Conservation (phyloP, 2,888 invertebrate genomes). For the Rhyacophila evoluta region DNA sequence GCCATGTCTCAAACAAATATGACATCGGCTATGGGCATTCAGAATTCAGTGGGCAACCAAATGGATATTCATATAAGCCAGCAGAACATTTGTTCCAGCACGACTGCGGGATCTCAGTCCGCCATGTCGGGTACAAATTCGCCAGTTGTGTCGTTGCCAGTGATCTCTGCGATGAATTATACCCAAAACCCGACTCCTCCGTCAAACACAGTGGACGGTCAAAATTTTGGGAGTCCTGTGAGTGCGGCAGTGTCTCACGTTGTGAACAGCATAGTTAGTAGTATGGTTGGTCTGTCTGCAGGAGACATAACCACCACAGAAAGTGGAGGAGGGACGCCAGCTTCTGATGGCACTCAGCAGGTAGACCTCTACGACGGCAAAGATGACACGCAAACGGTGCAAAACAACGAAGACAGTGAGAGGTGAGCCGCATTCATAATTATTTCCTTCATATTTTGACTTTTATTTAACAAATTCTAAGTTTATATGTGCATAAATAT, state of each 20-base stretch:
- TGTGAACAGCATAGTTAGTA: conserved; percentile 66
- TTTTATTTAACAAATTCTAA: no score
- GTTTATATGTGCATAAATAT: no score
- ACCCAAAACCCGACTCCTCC: conserved; percentile 55
- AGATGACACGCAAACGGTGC: conserved; percentile 63
- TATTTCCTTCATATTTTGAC: no score
- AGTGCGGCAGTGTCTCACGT: conserved; percentile 68
- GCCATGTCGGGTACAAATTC: conserved; percentile 68
- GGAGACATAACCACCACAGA: conserved; percentile 55
- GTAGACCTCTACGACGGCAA: conserved; percentile 66
- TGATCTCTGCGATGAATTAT: conserved; percentile 61
- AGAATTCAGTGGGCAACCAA: conserved; percentile 58
- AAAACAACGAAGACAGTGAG: conserved; percentile 68
- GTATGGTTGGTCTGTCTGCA: conserved; percentile 62
- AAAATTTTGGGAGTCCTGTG: conserved; percentile 69
- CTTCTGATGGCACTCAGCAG: conserved; percentile 62
- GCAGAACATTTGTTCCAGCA: conserved; percentile 52
- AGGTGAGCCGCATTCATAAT: conserved; percentile 60
- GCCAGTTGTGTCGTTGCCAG: conserved; percentile 68
- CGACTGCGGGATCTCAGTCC: conserved; percentile 56
- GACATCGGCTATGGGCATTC: conserved; percentile 56
- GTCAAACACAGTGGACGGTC: conserved; percentile 62
- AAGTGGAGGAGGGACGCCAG: conserved; percentile 64
- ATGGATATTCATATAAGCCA: conserved; percentile 58
- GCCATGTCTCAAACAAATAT: conserved; percentile 68